Base-by-base conservation (phyloP, 2,113 vertebrate genomes). In the Arenaria interpres region DNA sequence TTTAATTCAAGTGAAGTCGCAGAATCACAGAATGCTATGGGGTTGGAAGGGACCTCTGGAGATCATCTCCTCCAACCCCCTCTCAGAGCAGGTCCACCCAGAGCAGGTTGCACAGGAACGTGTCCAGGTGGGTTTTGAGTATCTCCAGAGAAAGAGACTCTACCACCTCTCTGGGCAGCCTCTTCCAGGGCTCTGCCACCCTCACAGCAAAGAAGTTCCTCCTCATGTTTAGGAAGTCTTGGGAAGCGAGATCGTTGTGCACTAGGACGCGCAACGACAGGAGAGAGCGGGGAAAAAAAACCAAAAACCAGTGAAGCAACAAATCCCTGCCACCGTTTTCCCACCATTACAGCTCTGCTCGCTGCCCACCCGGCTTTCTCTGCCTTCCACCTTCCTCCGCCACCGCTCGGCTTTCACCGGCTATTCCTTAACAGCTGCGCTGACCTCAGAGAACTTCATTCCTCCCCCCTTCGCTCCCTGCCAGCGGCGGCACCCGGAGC, bases 361-460 rank as follows among this genome's bases (percentile, higher is more conserved):
- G 5, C n/a, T 69, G 48, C 39, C 75, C 22, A 16, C 6, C 7
- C 30, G 63, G 81, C n/a, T 18, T 59, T 74, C 72, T 7, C 51
- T 35, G 39, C 46, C 64, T 54, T 71, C 60, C 24, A n/a, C 2
- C 54, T 30, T 56, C 41, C 32, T 10, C 41, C 5, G 8, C 53
- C 53, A 4, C 30, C 0, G 0, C 77, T 46, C n/a, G 41, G 51
- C 62, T 79, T 43, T 43, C 3, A 1, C 81, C 15, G 68, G 48
- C 62, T 16, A 5, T 7, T 91, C 78, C 82, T 68, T 64, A 67
- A 33, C 12, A 64, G 88, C 78, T 30, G 43, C 60, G 72, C 35
- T 93, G 88, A 85, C 83, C 90, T 92, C 88, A 69, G 77, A 12
- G 8, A 37, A 75, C 72, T 48, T 95, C 63, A 73, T 56, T 50